phyloP scores from a whole-genome alignment of 2,888 invertebrate species.

The Stenotaenia linearis region DNA sequence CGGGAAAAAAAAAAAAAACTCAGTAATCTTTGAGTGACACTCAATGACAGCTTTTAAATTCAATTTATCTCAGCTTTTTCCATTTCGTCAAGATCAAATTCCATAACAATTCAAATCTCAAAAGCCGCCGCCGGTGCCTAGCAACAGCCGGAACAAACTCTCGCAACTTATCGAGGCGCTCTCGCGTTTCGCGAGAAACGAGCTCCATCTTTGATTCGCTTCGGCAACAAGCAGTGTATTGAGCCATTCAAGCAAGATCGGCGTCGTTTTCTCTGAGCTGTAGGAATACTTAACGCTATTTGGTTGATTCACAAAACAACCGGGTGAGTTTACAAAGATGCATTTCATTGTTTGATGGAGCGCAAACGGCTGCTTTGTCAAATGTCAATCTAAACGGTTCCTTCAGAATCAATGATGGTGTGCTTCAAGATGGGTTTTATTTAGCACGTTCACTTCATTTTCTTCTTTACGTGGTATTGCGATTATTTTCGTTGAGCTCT shows the following conservation, averaged over 20 bases:
- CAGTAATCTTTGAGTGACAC: too few species aligned
- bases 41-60: too few species aligned
- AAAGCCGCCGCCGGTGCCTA: background rate
- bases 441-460: background rate
- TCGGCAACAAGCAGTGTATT: background rate
- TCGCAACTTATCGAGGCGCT: background rate
- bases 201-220: background rate
- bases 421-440: background rate
- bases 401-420: background rate
- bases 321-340: background rate
- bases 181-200: background rate
- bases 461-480: background rate
- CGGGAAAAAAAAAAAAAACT: background rate
- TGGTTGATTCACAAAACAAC: background rate
- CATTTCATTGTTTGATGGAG: background rate
- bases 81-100: too few species aligned
- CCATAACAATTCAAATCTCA: too few species aligned
- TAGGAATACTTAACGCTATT: background rate
- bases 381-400: too few species aligned
- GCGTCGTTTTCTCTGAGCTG: background rate
- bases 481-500: background rate
- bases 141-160: background rate
- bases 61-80: too few species aligned
- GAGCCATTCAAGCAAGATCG: background rate
- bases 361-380: background rate